A percentile compares a stretch with the other conserved stretches of the same genome.
These are phyloP conservation scores for Lithophane socia DNA, from an alignment of 2,888 invertebrate genomes.

Conservation along the genomic window DNA sequence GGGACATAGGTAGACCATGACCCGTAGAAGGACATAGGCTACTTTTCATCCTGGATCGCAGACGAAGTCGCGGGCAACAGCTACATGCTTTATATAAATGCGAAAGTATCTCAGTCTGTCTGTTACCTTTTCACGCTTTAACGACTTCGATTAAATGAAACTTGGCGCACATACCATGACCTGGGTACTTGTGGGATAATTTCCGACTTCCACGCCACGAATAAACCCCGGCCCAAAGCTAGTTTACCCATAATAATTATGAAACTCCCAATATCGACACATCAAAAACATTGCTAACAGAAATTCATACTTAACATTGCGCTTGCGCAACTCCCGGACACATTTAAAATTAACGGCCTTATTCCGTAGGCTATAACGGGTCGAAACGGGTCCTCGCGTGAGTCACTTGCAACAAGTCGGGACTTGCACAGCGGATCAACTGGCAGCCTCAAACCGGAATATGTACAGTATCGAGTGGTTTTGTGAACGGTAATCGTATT, in stretches of 20 bases:
- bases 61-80: too few relatives aligned
- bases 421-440: constrained; percentile 56
- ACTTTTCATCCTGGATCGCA: too few relatives aligned
- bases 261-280: neutral
- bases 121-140: too few relatives aligned
- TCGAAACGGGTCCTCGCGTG: constrained; percentile 45
- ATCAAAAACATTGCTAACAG: constrained; percentile 2
- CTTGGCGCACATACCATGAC: too few relatives aligned
- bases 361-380: constrained; percentile 42
- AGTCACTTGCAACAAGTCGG: constrained; percentile 56
- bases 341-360: constrained; percentile 48
- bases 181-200: too few relatives aligned
- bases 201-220: too few relatives aligned
- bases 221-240: too few relatives aligned
- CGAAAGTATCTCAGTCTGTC: too few relatives aligned
- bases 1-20: too few relatives aligned
- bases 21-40: too few relatives aligned
- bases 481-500: constrained; percentile 35
- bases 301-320: constrained; percentile 18
- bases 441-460: constrained; percentile 57
- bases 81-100: too few relatives aligned
- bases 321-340: constrained; percentile 28
- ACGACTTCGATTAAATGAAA: too few relatives aligned
- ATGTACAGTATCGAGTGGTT: constrained; percentile 33
- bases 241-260: neutral